These are phyloP conservation scores for Scaptomyza flava DNA, from an alignment of 2,888 invertebrate genomes.

Conservation along the genomic window DNA sequence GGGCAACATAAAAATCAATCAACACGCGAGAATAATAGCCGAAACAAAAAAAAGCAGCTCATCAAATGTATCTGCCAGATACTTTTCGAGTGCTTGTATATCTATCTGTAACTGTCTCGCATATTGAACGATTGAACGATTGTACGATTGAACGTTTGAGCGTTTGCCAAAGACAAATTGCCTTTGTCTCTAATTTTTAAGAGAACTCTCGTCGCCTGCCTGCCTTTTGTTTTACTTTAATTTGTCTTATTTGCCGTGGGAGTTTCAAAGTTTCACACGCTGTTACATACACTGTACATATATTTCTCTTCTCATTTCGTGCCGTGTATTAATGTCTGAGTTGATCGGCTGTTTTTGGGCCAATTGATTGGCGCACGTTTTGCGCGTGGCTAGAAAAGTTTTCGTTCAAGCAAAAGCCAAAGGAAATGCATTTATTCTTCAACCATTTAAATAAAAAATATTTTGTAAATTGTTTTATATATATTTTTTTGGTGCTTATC, in stretches of 20 bases:
- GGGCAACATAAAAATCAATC: conserved; percentile 73
- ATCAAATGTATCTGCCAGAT: conserved; percentile 76
- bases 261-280: conserved; percentile 70
- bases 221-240: conserved; percentile 52
- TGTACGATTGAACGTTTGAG: conserved; percentile 32
- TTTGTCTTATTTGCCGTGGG: conserved; percentile 72
- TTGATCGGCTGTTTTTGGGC: conserved; percentile 20
- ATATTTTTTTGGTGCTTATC: conserved; percentile 8
- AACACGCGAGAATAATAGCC: conserved; percentile 72
- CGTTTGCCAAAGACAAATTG: conserved; percentile 78
- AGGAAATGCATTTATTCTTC: conserved; percentile 35
- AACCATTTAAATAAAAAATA: conserved; percentile 23
- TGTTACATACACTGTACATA: conserved; percentile 10
- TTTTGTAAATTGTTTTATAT: conserved; percentile 33
- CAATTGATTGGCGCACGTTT: conserved; percentile 79
- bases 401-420: not conserved
- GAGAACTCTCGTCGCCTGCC: conserved; percentile 48
- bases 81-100: conserved; percentile 45
- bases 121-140: conserved; percentile 54
- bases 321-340: not conserved
- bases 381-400: conserved; percentile 62
- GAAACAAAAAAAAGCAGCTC: conserved; percentile 25
- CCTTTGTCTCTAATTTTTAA: conserved; percentile 75
- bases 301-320: conserved; percentile 10
- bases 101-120: conserved; percentile 12